phyloP scores from a whole-genome alignment of 2,113 vertebrate genomes.

The Phylloscopus trochilus region DNA sequence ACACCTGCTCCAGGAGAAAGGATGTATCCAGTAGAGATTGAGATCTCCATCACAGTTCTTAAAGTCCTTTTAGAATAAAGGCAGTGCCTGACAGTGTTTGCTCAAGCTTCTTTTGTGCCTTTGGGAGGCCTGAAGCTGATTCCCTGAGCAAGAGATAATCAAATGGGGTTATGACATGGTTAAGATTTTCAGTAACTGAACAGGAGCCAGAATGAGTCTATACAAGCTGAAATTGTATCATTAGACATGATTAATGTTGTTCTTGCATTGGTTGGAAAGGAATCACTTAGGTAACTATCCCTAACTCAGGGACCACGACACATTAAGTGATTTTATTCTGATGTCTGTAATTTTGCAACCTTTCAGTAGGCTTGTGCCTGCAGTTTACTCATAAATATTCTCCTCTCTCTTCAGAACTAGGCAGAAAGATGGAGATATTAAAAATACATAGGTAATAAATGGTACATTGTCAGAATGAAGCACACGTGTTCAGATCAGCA shows the following conservation, averaged over 20 bases:
- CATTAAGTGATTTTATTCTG: neutral
- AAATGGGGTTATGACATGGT: neutral
- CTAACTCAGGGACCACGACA: neutral
- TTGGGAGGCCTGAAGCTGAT: neutral
- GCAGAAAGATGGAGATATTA: neutral
- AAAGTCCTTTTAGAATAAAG: neutral
- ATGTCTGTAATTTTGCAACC: neutral
- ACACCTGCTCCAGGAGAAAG: neutral
- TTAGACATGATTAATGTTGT: neutral
- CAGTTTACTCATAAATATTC: neutral
- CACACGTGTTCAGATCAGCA: neutral
- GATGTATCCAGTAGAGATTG: neutral
- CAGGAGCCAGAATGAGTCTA: neutral
- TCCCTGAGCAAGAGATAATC: neutral
- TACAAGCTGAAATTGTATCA: neutral
- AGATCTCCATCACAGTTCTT: neutral
- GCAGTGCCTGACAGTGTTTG: accelerated
- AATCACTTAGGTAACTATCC: neutral
- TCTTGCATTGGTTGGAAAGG: neutral
- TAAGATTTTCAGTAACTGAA: conserved; percentile 1
- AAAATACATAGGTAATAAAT: neutral
- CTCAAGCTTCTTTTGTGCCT: neutral
- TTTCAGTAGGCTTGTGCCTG: neutral
- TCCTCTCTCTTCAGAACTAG: neutral
- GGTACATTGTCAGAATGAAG: neutral